Evolutionary conservation across 2,797 vertebrate genomes (phyloP).

Genomic region (Pogonophryne albipinna): DNA sequence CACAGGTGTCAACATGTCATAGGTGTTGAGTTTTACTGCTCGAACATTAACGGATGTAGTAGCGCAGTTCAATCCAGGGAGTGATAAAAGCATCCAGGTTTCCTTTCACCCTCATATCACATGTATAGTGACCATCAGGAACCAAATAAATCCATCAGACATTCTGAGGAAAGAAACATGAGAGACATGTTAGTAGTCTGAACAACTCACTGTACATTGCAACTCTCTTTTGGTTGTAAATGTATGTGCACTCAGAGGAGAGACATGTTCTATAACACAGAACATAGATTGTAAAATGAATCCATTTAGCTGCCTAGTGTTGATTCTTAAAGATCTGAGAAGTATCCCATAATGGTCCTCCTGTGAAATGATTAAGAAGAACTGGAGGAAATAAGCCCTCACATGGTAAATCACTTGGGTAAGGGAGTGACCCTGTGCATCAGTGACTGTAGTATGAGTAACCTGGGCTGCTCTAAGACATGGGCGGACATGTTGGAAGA

Average conservation of each 20-base stretch:
- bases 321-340: background rate
- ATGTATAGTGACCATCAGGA: conserved; percentile 7
- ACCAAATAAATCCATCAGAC: conserved; percentile 16
- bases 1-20: conserved; percentile 45
- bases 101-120: conserved; percentile 25
- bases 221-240: background rate
- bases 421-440: background rate
- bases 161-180: conserved; percentile 44
- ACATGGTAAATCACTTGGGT: background rate
- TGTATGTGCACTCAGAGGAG: background rate
- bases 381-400: background rate
- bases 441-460: conserved; percentile 5
- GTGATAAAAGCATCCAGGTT: background rate
- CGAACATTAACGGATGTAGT: conserved; percentile 5
- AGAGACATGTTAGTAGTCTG: conserved; percentile 24
- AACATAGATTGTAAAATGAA: background rate
- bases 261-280: background rate
- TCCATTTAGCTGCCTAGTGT: background rate
- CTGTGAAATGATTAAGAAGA: background rate
- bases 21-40: conserved; percentile 17
- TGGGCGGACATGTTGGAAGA: conserved; percentile 2
- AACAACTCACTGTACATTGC: background rate
- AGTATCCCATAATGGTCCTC: background rate
- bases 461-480: background rate
- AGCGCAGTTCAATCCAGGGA: background rate